Evolutionary conservation across 1,140 invertebrate genomes (phyloP).

Genomic region (Lucilia cuprina): DNA sequence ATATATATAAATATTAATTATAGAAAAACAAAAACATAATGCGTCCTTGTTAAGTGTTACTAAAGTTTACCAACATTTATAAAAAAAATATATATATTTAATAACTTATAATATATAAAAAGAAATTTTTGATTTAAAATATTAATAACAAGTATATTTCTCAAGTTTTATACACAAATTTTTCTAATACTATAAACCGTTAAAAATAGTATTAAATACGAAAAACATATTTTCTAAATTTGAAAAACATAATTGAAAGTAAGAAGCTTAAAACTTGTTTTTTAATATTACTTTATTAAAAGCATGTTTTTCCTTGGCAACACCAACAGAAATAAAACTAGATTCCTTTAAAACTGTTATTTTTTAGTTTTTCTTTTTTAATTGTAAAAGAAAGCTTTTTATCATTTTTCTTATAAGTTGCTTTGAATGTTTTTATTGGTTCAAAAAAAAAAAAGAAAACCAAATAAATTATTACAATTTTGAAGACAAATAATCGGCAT

Average conservation of each 20-base stretch:
- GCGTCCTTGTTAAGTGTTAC: constrained; percentile 35
- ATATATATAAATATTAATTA: constrained; percentile 4
- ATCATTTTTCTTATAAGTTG: neutral
- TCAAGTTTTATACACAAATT: neutral
- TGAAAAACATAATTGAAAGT: neutral
- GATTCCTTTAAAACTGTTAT: neutral
- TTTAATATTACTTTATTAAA: neutral
- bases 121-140: neutral
- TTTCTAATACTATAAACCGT: neutral
- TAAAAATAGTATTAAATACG: too few species aligned
- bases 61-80: constrained; percentile 22
- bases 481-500: too few species aligned
- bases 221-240: neutral
- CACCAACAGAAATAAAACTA: neutral
- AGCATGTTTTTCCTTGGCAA: neutral
- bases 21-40: constrained; percentile 20
- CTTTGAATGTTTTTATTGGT: neutral
- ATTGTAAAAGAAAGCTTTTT: neutral
- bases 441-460: too few species aligned
- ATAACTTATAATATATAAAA: neutral
- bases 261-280: too few species aligned
- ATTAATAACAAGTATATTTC: neutral
- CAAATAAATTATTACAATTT: too few species aligned
- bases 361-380: neutral
- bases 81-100: too few species aligned